Evolutionary conservation across 2,797 vertebrate genomes (phyloP).

Genomic region (Pangasius larnaudii): DNA sequence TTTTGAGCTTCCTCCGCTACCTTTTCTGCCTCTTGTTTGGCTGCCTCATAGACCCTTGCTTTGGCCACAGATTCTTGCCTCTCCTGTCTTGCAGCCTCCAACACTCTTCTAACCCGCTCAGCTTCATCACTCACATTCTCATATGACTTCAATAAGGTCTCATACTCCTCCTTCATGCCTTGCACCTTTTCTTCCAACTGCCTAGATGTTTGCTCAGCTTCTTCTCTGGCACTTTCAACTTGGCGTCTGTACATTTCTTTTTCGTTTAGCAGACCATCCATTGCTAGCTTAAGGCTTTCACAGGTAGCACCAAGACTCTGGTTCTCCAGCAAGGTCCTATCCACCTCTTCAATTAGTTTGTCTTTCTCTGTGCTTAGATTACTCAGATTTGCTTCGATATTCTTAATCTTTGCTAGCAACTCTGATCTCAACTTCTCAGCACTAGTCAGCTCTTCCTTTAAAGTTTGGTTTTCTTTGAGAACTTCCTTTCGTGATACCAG

Average conservation of each 20-base stretch:
- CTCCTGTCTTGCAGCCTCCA: constrained; percentile 88
- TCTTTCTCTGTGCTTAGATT: constrained; percentile 81
- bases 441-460: constrained; percentile 82
- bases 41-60: constrained; percentile 77
- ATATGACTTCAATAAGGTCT: constrained; percentile 92
- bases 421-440: constrained; percentile 68
- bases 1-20: constrained; percentile 81
- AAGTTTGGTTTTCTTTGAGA: constrained; percentile 85
- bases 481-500: constrained; percentile 93
- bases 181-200: constrained; percentile 85
- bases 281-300: constrained; percentile 87
- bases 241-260: constrained; percentile 82
- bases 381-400: constrained; percentile 68
- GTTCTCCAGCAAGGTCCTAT: constrained; percentile 84
- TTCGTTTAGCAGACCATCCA: constrained; percentile 82
- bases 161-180: constrained; percentile 92
- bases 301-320: constrained; percentile 85
- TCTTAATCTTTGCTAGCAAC: constrained; percentile 71
- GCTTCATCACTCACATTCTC: constrained; percentile 94
- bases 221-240: constrained; percentile 72
- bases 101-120: constrained; percentile 85
- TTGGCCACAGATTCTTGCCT: constrained; percentile 85
- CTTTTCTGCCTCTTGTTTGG: constrained; percentile 80
- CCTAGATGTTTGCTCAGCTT: constrained; percentile 69
- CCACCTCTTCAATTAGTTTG: constrained; percentile 84